phyloP scores from a whole-genome alignment of 2,888 invertebrate genomes.

The Drosophila quinaria region DNA sequence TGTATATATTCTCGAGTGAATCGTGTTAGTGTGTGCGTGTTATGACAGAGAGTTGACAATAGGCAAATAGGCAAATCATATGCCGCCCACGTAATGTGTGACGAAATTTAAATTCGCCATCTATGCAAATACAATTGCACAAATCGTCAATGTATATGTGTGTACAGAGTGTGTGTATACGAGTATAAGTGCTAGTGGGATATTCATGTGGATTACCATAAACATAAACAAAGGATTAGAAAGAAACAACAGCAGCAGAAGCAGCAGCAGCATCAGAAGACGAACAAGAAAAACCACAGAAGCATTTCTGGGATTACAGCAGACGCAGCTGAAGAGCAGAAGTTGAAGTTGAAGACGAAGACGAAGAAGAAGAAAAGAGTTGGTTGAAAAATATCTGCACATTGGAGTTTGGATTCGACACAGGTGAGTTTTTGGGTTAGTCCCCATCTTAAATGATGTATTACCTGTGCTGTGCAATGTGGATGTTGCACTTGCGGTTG shows the following conservation, averaged over 20 bases:
- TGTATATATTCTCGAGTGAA: constrained; percentile 11
- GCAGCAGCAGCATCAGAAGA: constrained; percentile 15
- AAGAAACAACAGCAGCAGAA: constrained; percentile 41
- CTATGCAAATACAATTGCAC: constrained; percentile 75
- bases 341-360: constrained; percentile 12
- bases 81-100: constrained; percentile 82
- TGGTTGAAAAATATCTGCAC: constrained; percentile 25
- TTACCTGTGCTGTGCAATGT: constrained; percentile 55
- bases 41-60: constrained; percentile 70
- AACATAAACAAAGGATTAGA: constrained; percentile 81
- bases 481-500: constrained; percentile 59
- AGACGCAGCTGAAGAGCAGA: constrained; percentile 31
- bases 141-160: constrained; percentile 36
- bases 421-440: constrained; percentile 65
- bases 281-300: constrained; percentile 42
- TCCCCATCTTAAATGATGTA: constrained; percentile 71
- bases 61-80: constrained; percentile 71
- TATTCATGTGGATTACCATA: constrained; percentile 75
- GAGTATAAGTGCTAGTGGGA: constrained; percentile 46
- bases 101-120: constrained; percentile 80
- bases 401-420: constrained; percentile 28
- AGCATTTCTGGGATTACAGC: constrained; percentile 68
- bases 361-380: constrained; percentile 2
- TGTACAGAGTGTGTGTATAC: constrained; percentile 12
- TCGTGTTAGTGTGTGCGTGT: constrained; percentile 18